Base-by-base conservation (phyloP, 1,140 invertebrate genomes). In the Uloborus diversus region DNA sequence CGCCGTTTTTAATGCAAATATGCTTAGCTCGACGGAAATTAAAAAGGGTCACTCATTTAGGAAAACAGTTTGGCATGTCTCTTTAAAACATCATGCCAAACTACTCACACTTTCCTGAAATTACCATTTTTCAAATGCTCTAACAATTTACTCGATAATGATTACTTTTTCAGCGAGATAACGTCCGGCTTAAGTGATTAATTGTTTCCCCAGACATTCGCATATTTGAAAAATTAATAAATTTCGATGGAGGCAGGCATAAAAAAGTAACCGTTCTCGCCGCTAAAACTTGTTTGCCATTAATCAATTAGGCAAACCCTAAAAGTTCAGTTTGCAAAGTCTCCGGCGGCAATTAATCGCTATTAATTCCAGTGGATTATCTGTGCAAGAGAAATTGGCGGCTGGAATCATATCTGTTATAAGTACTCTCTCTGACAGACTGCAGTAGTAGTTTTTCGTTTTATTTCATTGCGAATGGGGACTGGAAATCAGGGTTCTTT, bases 301-400 rank as follows among this genome's bases (percentile, higher is more conserved):
- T 71, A 71, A 71, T 71, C 68, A 71, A 71, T 71, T 71, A 71
- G 33, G 33, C 20, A 28, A 71, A 53, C 68, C 53, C 33, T n/a
- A n/a, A n/a, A 71, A 71, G 32, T 71, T 59, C 4, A 32, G 32
- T 59, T 51, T 71, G 37, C 57, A 71, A 71, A 71, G 68, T 71
- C 68, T 59, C 42, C 14, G 14, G 7, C 9, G 14, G 53, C 68
- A 71, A 71, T 71, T 71, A 71, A 71, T 71, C 68, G 68, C 68
- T 42, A 71, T 71, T 71, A 71, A 71, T 71, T 71, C 49, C 42
- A 33, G 47, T 3, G 37, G 68, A 42, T 42, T 42, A 42, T n/a
- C n/a, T n/a, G n/a, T n/a, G n/a, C n/a, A n/a, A n/a, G n/a, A n/a
- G n/a, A n/a, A n/a, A n/a, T n/a, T n/a, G n/a, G n/a, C n/a, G n/a